Percentiles rank a stretch among this genome's conserved stretches.
These are phyloP conservation scores for Protodeltote pygarga DNA, from an alignment of 2,888 invertebrate genomes.

Conservation along the genomic window DNA sequence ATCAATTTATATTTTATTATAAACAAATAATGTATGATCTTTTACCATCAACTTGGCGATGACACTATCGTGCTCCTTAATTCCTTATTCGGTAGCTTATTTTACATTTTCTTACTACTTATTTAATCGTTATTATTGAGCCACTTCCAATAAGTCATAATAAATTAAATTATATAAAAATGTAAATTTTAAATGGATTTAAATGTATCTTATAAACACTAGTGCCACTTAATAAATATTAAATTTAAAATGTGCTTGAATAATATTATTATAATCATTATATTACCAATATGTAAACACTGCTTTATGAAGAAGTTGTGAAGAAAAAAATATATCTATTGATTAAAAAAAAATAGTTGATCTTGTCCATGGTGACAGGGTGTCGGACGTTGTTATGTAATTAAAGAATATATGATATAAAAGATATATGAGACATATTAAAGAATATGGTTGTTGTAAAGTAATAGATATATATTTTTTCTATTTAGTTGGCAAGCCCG, in stretches of 20 bases:
- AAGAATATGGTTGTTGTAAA: conserved; percentile 68
- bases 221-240: conserved; percentile 44
- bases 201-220: conserved; percentile 46
- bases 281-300: conserved; percentile 49
- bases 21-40: no score
- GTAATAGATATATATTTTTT: conserved; percentile 74
- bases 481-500: conserved; percentile 63
- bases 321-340: conserved; percentile 46
- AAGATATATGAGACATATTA: conserved; percentile 44
- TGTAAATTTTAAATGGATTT: conserved; percentile 40
- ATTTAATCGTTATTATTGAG: conserved; percentile 10
- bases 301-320: conserved; percentile 60
- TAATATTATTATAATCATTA: conserved; percentile 35
- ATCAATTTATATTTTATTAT: no score
- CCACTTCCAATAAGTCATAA: conserved; percentile 45
- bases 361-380: conserved; percentile 61
- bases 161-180: conserved; percentile 44
- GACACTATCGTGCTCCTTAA: no score
- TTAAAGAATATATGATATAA: conserved; percentile 47
- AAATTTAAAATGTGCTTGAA: conserved; percentile 43
- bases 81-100: no score
- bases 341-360: conserved; percentile 41
- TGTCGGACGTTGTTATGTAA: conserved; percentile 52
- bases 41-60: no score
- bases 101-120: conserved; percentile 7